phyloP scores from a whole-genome alignment of 2,797 vertebrate genomes.

The Clarias laeviceps region DNA sequence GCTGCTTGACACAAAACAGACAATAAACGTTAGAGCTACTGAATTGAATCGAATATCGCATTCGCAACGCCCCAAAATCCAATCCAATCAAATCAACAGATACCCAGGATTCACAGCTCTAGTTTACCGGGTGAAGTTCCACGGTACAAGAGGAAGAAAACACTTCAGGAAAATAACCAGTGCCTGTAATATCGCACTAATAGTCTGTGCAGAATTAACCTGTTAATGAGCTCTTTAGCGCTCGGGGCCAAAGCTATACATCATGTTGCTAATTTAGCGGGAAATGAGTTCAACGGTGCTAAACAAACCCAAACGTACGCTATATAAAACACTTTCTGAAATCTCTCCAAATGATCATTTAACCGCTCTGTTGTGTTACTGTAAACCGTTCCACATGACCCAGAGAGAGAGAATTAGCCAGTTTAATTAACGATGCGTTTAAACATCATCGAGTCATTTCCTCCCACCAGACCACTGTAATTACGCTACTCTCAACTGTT shows the following conservation, averaged over 20 bases:
- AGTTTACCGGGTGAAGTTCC: not conserved
- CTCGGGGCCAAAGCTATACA: not conserved
- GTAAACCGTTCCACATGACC: not conserved
- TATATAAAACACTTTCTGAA: not conserved
- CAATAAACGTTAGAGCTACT: too few relatives aligned
- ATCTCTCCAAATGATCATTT: not conserved
- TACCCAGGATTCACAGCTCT: too few relatives aligned
- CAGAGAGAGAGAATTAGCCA: not conserved
- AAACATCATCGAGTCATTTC: not conserved
- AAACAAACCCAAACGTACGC: not conserved
- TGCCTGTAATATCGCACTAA: not conserved
- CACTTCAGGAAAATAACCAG: not conserved
- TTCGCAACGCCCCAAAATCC: too few relatives aligned
- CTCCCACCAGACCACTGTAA: not conserved
- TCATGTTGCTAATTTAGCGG: not conserved
- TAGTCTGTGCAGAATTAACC: not conserved
- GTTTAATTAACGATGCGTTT: not conserved
- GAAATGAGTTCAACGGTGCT: not conserved
- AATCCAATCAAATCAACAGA: too few relatives aligned
- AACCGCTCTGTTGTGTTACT: not conserved
- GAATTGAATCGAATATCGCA: too few relatives aligned
- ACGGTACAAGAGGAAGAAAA: not conserved
- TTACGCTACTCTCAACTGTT: not conserved
- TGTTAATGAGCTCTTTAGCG: not conserved
- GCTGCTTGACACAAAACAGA: too few relatives aligned